These are phyloP conservation scores for Corythornis vintsioides DNA, from an alignment of 2,113 vertebrate genomes.

Conservation along the genomic window DNA sequence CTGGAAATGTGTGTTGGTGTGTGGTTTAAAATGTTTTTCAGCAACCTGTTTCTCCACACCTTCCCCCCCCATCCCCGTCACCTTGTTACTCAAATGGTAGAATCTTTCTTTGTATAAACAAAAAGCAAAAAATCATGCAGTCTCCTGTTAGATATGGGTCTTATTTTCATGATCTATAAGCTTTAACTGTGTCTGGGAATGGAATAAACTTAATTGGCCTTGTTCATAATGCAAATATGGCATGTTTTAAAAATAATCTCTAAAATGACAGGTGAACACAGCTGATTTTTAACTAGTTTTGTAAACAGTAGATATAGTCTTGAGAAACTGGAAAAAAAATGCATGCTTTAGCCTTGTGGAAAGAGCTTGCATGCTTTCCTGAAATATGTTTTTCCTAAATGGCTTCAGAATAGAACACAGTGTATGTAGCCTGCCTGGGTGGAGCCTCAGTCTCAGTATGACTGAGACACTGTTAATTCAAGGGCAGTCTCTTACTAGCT, in stretches of 20 bases:
- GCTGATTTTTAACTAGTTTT: neutral
- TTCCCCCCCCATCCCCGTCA: no score
- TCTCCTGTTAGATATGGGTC: neutral
- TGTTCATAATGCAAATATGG: neutral
- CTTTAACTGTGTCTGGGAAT: neutral
- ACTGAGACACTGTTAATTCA: slow-evolving; percentile 27
- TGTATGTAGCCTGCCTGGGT: neutral
- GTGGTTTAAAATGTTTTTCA: neutral
- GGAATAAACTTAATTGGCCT: neutral
- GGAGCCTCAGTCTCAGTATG: slow-evolving; percentile 4
- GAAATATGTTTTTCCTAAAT: neutral
- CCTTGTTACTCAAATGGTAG: neutral
- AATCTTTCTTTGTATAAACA: neutral
- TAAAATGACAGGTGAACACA: neutral
- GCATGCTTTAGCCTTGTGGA: neutral
- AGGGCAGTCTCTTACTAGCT: neutral
- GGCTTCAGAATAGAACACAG: neutral
- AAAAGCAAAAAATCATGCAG: neutral
- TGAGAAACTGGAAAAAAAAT: neutral
- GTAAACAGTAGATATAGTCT: neutral
- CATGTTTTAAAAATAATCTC: neutral
- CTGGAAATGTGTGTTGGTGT: neutral
- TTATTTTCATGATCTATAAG: neutral
- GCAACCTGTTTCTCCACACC: neutral
- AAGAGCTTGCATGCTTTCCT: neutral